Conservation (phyloP, 1,140 invertebrate genomes). For the Paralvinella palmiformis region DNA sequence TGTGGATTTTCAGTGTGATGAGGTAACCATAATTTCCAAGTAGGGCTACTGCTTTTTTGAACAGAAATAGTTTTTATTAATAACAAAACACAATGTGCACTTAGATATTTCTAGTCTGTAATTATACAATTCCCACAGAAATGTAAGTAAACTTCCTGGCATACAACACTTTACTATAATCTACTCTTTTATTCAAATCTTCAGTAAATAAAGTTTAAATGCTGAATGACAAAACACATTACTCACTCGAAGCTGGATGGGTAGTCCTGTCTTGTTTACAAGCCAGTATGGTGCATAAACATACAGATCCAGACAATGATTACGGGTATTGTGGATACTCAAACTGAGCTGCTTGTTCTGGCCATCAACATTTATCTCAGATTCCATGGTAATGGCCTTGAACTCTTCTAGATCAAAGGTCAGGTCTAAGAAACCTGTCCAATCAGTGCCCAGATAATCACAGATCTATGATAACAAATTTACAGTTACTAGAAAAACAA, state of each 20-base stretch:
- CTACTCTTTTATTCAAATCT: not conserved
- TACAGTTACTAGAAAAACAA: too few relatives aligned
- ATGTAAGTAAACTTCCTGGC: too few relatives aligned
- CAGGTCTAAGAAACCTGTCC: slow-evolving; percentile 65
- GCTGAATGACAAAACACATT: not conserved
- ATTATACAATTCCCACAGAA: not conserved
- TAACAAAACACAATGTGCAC: too few relatives aligned
- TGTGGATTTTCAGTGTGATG: too few relatives aligned
- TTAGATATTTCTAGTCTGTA: slow-evolving; percentile 5
- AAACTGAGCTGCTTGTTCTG: slow-evolving; percentile 62
- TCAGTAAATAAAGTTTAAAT: not conserved
- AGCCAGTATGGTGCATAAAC: slow-evolving; percentile 48
- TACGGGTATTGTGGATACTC: slow-evolving; percentile 54
- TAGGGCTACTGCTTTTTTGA: too few relatives aligned
- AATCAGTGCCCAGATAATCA: slow-evolving; percentile 63
- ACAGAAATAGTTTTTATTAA: too few relatives aligned
- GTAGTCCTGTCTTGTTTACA: slow-evolving; percentile 45
- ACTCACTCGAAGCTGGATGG: slow-evolving; percentile 64
- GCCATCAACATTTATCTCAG: slow-evolving; percentile 59
- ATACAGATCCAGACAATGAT: slow-evolving; percentile 56
- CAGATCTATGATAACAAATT: slow-evolving; percentile 50
- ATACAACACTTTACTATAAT: not conserved
- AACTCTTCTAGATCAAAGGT: slow-evolving; percentile 63
- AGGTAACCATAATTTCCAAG: too few relatives aligned
- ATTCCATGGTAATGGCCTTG: slow-evolving; percentile 58